Evolutionary conservation across 2,888 invertebrate species (phyloP).

Genomic region (Reticulitermes lucifugus): DNA sequence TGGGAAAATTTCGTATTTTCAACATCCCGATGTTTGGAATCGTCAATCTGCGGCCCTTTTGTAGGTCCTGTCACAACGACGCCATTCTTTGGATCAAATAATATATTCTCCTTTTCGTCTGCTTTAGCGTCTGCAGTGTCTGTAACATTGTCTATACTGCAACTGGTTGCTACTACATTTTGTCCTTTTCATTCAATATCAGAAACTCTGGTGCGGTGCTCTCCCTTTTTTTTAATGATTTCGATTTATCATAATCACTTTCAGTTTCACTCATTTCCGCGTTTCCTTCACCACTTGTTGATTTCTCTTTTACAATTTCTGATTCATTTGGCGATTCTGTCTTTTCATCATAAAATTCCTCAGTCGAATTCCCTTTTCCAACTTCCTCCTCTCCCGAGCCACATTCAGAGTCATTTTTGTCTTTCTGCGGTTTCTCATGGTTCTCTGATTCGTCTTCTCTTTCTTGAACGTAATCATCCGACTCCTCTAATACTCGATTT

Average conservation of each 20-base stretch:
- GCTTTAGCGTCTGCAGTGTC: not conserved
- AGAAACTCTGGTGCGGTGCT: too few relatives aligned
- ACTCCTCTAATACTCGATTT: not conserved
- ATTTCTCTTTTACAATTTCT: slow-evolving; percentile 9
- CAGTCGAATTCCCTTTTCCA: not conserved
- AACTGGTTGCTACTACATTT: not conserved
- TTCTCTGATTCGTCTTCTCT: not conserved
- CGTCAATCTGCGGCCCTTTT: not conserved
- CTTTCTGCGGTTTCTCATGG: not conserved
- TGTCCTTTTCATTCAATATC: not conserved
- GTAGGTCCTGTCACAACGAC: not conserved
- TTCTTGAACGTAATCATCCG: not conserved
- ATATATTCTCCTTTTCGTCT: not conserved
- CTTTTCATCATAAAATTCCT: not conserved
- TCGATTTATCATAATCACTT: not conserved
- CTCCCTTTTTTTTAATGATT: not conserved
- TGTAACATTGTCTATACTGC: not conserved
- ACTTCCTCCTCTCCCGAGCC: not conserved
- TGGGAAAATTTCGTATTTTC: not conserved
- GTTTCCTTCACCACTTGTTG: not conserved
- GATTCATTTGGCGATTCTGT: not conserved
- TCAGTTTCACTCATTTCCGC: not conserved
- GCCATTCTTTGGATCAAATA: too few relatives aligned
- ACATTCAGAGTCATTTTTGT: not conserved
- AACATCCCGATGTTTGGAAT: not conserved